phyloP scores from a whole-genome alignment of 2,113 vertebrate species.

The Odobenus rosmarus region DNA sequence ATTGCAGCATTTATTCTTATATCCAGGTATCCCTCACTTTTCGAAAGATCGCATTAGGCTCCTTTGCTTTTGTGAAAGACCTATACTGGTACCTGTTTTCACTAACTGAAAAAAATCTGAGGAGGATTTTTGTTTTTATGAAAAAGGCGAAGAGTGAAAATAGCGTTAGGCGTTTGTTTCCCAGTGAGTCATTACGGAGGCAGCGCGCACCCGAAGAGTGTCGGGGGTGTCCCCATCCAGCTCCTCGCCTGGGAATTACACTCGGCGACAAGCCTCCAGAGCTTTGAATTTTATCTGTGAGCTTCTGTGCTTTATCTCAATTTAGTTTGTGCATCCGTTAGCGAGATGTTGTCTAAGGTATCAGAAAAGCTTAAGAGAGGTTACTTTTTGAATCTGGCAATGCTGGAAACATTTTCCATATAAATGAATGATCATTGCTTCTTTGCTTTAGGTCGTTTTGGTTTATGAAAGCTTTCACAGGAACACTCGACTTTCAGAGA shows the following conservation, averaged over 20 bases:
- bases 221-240: accelerated
- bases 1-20: neutral
- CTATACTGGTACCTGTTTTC: neutral
- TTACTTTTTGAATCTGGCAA: neutral
- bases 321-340: neutral
- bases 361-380: neutral
- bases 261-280: neutral
- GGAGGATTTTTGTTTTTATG: neutral
- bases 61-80: neutral
- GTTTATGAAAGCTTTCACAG: neutral
- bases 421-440: neutral
- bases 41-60: neutral
- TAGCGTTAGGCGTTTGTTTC: accelerated
- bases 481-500: neutral
- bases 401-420: neutral
- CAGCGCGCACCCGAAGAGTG: accelerated
- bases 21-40: neutral
- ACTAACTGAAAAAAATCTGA: neutral
- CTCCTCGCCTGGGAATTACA: neutral
- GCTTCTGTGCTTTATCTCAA: neutral
- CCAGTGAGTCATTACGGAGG: neutral
- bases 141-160: neutral
- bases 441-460: neutral
- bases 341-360: neutral
- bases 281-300: neutral